Percentiles rank a stretch among this genome's conserved stretches.
Evolutionary conservation across 2,888 invertebrate genomes (phyloP).

Genomic region (Platypus cylindrus): DNA sequence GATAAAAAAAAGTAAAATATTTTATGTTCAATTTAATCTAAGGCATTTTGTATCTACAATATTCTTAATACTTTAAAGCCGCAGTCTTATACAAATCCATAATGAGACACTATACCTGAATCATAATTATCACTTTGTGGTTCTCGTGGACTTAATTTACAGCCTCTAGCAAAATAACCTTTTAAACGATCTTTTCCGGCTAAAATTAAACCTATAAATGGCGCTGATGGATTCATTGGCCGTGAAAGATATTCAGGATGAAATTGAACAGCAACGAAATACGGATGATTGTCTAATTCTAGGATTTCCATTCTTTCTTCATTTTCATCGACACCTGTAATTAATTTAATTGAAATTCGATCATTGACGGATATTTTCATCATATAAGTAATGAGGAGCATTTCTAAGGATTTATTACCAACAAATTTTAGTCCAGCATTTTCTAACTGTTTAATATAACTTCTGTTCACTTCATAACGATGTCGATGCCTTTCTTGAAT

Average conservation of each 20-base stretch:
- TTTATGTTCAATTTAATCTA: too few species aligned
- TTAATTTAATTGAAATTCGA: too few species aligned
- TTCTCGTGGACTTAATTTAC: conserved; percentile 60
- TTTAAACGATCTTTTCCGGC: conserved; percentile 76
- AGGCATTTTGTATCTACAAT: too few species aligned
- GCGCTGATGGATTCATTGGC: conserved; percentile 84
- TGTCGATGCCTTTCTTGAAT: conserved; percentile 95
- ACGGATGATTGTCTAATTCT: conserved; percentile 76
- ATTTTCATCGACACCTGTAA: conserved; percentile 59
- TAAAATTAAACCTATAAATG: conserved; percentile 86
- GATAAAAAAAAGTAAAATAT: not conserved
- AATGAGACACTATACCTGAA: conserved; percentile 39
- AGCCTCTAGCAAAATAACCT: conserved; percentile 57
- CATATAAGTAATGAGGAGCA: too few species aligned
- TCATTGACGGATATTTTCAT: too few species aligned
- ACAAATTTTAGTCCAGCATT: conserved; percentile 80
- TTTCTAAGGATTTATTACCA: conserved; percentile 44
- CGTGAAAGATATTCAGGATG: conserved; percentile 96
- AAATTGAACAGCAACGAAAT: conserved; percentile 91
- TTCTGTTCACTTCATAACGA: conserved; percentile 93
- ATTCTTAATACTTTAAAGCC: too few species aligned
- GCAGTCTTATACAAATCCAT: too few species aligned
- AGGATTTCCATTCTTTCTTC: conserved; percentile 89
- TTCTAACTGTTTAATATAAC: conserved; percentile 66
- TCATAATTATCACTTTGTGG: conserved; percentile 55